Conservation (phyloP, 2,797 vertebrate genomes). For the Chelon labrosus region DNA sequence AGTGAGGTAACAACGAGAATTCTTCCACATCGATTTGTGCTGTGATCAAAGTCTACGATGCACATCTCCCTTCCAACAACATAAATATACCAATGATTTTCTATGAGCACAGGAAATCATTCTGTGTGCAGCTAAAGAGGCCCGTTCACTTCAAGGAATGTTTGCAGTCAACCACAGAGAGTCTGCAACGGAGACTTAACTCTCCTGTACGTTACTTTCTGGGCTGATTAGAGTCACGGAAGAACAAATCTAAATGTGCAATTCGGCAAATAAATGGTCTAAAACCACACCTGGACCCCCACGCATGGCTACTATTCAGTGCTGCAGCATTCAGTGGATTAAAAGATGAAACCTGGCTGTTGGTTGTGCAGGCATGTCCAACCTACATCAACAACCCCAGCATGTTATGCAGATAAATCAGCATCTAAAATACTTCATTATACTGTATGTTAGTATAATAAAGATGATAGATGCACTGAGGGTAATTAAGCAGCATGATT, state of each 20-base stretch:
- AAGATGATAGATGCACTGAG: constrained; percentile 20
- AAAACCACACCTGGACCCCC: constrained; percentile 17
- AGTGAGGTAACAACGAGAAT: constrained; percentile 44
- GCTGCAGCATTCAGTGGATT: constrained; percentile 23
- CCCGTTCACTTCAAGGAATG: constrained; percentile 68
- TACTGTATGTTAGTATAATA: neutral
- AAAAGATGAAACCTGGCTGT: neutral
- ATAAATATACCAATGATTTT: constrained; percentile 8
- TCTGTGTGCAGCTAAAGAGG: constrained; percentile 16
- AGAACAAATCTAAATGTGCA: constrained; percentile 32
- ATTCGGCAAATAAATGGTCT: constrained; percentile 34
- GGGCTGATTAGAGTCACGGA: constrained; percentile 38
- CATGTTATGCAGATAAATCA: neutral
- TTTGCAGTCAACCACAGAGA: constrained; percentile 45
- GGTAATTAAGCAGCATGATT: constrained; percentile 35
- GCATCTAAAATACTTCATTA: constrained; percentile 13
- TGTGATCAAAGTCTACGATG: constrained; percentile 22
- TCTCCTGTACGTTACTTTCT: constrained; percentile 2
- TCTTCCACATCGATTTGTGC: constrained; percentile 40
- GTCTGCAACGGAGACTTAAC: neutral
- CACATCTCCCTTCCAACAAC: constrained; percentile 3
- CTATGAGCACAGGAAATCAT: constrained; percentile 10
- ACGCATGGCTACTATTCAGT: constrained; percentile 12
- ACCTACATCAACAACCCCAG: constrained; percentile 2
- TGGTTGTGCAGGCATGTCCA: constrained; percentile 21